These are phyloP conservation scores for Xiphophorus hellerii DNA, from an alignment of 2,113 vertebrate genomes.

Conservation along the genomic window DNA sequence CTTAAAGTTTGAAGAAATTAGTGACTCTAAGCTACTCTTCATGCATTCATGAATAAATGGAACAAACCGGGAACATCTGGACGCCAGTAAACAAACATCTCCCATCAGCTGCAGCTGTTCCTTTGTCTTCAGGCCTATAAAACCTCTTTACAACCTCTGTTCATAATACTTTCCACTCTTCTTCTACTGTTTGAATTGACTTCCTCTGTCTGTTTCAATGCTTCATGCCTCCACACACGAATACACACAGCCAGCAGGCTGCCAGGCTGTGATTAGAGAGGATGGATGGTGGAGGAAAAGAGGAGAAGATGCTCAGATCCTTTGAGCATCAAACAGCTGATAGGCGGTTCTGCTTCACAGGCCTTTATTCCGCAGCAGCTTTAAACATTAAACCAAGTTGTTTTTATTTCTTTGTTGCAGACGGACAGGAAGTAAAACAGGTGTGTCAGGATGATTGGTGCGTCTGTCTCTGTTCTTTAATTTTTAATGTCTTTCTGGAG, in stretches of 20 bases:
- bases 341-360: conserved; percentile 12
- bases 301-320: conserved; percentile 32
- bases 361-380: conserved; percentile 19
- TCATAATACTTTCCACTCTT: not conserved
- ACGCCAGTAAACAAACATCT: conserved; percentile 27
- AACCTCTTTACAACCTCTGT: not conserved
- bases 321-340: conserved; percentile 53
- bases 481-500: conserved; percentile 2
- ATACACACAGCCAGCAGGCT: conserved; percentile 32
- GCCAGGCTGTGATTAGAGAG: conserved; percentile 65
- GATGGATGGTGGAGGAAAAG: conserved; percentile 36
- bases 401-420: conserved; percentile 28
- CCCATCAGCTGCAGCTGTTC: conserved; percentile 43
- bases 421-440: conserved; percentile 33
- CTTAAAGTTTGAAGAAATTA: too few species aligned
- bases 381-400: conserved; percentile 46
- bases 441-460: conserved; percentile 53
- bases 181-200: conserved; percentile 29
- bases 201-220: conserved; percentile 32
- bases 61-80: conserved; percentile 15
- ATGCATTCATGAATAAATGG: not conserved
- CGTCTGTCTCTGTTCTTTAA: not conserved
- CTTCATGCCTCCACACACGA: conserved; percentile 21
- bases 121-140: conserved; percentile 12
- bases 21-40: not conserved